Evolutionary conservation across 2,113 vertebrate genomes (phyloP).

Genomic region (Brachyhypopomus gauderio): DNA sequence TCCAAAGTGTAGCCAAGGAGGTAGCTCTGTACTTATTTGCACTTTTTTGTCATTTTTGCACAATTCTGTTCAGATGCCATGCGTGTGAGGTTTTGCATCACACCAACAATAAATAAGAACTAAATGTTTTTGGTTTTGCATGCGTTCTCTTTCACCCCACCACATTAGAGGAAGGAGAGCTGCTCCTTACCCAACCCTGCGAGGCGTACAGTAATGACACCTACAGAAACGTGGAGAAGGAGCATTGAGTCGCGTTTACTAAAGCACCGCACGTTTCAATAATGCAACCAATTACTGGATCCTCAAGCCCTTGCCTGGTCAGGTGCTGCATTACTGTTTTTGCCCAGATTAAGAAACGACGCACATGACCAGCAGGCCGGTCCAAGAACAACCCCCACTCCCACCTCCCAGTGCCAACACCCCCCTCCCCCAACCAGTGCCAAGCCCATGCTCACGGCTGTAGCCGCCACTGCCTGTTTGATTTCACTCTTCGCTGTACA

Average conservation of each 20-base stretch:
- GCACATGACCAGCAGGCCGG: not conserved
- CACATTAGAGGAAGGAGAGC: not conserved
- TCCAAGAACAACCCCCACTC: not conserved
- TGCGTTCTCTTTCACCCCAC: not conserved
- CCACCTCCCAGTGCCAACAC: not conserved
- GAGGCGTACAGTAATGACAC: not conserved
- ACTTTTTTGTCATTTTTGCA: no score
- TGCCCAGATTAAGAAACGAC: not conserved
- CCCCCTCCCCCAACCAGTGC: not conserved
- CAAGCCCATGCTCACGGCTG: slow-evolving; percentile 7
- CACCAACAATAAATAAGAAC: not conserved
- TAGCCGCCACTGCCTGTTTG: slow-evolving; percentile 25
- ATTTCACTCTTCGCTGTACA: slow-evolving; percentile 38
- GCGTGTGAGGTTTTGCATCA: not conserved
- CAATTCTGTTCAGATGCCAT: not conserved
- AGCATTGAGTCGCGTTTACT: not conserved
- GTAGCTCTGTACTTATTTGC: slow-evolving; percentile 1
- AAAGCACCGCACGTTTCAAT: not conserved
- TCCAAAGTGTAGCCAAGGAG: not conserved
- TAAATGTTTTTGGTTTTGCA: no score
- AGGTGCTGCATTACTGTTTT: not conserved
- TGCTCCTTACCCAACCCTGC: not conserved
- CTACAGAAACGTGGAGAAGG: no score
- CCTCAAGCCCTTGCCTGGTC: not conserved
- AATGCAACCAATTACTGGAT: not conserved